A percentile compares a stretch with the other conserved stretches of the same genome.
phyloP scores from a whole-genome alignment of 1,140 invertebrate genomes.

The Drosophila leontia region DNA sequence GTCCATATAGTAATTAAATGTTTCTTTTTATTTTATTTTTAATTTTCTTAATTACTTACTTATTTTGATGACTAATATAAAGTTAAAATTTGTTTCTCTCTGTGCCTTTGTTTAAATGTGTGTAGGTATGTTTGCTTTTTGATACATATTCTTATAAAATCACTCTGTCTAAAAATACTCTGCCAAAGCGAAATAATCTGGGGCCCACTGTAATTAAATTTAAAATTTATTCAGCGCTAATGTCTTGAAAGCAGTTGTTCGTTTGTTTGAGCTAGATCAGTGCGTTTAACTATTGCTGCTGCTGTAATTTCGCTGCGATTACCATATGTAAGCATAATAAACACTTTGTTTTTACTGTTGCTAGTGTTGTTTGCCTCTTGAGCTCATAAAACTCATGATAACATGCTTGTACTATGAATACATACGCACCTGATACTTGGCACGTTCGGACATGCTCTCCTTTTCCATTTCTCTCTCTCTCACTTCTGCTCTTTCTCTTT shows the following conservation, averaged over 20 bases:
- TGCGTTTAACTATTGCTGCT: constrained; percentile 11
- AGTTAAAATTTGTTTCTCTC: neutral
- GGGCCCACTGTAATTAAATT: constrained; percentile 1
- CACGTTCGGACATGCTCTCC: neutral
- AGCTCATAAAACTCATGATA: constrained; percentile 5
- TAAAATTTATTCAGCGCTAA: neutral
- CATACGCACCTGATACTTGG: constrained; percentile 11
- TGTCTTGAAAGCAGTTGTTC: neutral
- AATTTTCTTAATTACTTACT: too few relatives aligned
- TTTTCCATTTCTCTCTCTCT: neutral
- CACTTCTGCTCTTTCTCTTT: neutral
- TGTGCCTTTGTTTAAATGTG: neutral
- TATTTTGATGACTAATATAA: neutral
- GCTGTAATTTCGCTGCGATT: constrained; percentile 16
- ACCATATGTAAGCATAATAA: constrained; percentile 9
- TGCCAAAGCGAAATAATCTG: constrained; percentile 1
- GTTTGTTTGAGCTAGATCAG: constrained; percentile 7
- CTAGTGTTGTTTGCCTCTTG: constrained; percentile 14
- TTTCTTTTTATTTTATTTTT: too few relatives aligned
- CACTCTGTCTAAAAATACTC: constrained; percentile 18
- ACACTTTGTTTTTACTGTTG: constrained; percentile 2
- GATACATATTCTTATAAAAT: constrained; percentile 14
- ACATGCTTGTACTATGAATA: constrained; percentile 10
- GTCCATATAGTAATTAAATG: too few relatives aligned
- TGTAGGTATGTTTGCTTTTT: neutral